These are phyloP conservation scores for Catostylus mosaicus DNA, from an alignment of 30 jellyfish, hydroid and myxozoan genomes.

Conservation along the genomic window DNA sequence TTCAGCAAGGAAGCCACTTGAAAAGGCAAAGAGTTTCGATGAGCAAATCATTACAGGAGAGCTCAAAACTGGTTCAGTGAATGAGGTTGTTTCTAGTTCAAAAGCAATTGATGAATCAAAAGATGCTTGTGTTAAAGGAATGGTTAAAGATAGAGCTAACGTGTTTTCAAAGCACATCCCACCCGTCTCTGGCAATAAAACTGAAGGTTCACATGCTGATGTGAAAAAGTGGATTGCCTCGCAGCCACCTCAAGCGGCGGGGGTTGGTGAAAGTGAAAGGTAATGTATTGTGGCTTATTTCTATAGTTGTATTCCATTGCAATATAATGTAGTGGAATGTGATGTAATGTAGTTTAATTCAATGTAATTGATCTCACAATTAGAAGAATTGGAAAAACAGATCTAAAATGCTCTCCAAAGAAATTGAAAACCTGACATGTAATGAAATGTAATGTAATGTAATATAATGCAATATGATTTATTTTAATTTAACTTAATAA, in stretches of 20 bases:
- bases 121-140: slow-evolving; percentile 25
- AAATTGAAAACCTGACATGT: too few relatives aligned
- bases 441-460: too few relatives aligned
- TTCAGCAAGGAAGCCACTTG: slow-evolving; percentile 8
- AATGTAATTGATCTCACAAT: too few relatives aligned
- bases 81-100: background rate
- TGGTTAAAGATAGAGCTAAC: slow-evolving; percentile 58
- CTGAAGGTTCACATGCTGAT: slow-evolving; percentile 32
- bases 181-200: slow-evolving; percentile 23
- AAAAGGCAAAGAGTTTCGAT: slow-evolving; percentile 15
- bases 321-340: too few relatives aligned
- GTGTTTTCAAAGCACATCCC: slow-evolving; percentile 41
- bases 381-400: too few relatives aligned
- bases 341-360: too few relatives aligned
- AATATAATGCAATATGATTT: too few relatives aligned
- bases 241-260: slow-evolving; percentile 25
- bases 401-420: too few relatives aligned
- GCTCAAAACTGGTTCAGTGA: background rate
- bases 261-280: slow-evolving; percentile 16
- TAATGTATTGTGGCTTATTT: too few relatives aligned
- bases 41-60: background rate
- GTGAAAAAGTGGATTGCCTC: slow-evolving; percentile 72
- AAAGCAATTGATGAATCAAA: background rate
- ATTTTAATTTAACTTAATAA: too few relatives aligned
- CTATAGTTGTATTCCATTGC: too few relatives aligned